Evolutionary conservation across 2,797 vertebrate genomes (phyloP).

Genomic region (Cygnus olor): DNA sequence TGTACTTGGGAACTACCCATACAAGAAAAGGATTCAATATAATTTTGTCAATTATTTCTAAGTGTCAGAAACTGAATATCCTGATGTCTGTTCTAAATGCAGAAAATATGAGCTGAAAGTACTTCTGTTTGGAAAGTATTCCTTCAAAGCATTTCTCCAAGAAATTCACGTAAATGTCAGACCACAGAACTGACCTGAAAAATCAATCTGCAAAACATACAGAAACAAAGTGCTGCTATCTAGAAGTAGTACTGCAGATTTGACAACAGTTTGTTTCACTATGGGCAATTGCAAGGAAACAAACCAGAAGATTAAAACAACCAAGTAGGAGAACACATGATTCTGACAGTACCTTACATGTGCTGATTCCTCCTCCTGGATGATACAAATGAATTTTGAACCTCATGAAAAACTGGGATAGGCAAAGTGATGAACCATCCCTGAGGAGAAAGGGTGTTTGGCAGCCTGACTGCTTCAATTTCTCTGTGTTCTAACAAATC

Average conservation of each 20-base stretch:
- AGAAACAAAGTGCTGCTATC: background rate
- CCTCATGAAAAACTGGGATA: background rate
- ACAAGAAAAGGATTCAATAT: background rate
- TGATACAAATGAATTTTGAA: background rate
- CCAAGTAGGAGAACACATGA: background rate
- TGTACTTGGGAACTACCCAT: background rate
- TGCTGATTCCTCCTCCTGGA: background rate
- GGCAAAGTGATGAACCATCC: background rate
- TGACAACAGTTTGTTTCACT: background rate
- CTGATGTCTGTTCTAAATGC: background rate
- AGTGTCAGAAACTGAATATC: background rate
- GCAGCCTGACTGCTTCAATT: background rate
- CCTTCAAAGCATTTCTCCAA: background rate
- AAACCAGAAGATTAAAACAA: background rate
- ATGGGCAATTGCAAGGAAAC: background rate
- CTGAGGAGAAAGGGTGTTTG: background rate
- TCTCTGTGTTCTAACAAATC: background rate
- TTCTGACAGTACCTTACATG: background rate
- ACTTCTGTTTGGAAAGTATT: background rate
- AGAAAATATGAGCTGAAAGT: background rate
- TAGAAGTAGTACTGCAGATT: background rate
- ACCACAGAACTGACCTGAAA: background rate
- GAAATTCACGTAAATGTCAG: background rate
- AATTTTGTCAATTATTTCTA: background rate
- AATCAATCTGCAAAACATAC: background rate